A percentile compares a stretch with the other conserved stretches of the same genome.
Conservation (phyloP, 2,113 vertebrate genomes). For the Nothoprocta pentlandii region DNA sequence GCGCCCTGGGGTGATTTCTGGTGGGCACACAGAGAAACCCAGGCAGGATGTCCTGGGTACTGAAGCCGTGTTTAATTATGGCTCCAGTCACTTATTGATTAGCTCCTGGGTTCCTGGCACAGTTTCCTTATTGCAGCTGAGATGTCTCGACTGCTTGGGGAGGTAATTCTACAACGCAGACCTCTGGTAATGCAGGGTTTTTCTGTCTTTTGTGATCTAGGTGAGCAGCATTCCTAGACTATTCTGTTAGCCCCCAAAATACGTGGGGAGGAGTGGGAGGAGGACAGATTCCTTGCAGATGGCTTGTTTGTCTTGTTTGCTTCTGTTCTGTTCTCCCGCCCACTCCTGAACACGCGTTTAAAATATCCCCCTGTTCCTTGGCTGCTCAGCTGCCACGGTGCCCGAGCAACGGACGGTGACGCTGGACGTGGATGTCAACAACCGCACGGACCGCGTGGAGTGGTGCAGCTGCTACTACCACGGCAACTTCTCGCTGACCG, state of each 20-base stretch:
- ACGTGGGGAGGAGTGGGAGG: background rate
- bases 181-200: background rate
- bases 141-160: background rate
- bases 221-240: conserved; percentile 24
- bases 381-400: conserved; percentile 87
- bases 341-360: background rate
- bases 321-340: background rate
- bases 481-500: conserved; percentile 91
- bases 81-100: background rate
- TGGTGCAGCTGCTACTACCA: conserved; percentile 99
- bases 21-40: background rate
- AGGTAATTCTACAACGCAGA: background rate
- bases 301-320: background rate
- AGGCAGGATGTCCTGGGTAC: background rate
- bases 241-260: background rate
- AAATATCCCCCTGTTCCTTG: background rate
- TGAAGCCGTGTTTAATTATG: background rate
- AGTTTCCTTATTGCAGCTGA: background rate
- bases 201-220: background rate
- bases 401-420: conserved; percentile 96
- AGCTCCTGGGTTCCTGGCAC: background rate
- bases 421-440: conserved; percentile 94
- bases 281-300: background rate
- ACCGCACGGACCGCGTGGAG: conserved; percentile 92
- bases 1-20: background rate